A percentile compares a stretch with the other conserved stretches of the same genome.
Evolutionary conservation across 2,797 vertebrate genomes (phyloP).

Genomic region (Eulemur rubriventer): DNA sequence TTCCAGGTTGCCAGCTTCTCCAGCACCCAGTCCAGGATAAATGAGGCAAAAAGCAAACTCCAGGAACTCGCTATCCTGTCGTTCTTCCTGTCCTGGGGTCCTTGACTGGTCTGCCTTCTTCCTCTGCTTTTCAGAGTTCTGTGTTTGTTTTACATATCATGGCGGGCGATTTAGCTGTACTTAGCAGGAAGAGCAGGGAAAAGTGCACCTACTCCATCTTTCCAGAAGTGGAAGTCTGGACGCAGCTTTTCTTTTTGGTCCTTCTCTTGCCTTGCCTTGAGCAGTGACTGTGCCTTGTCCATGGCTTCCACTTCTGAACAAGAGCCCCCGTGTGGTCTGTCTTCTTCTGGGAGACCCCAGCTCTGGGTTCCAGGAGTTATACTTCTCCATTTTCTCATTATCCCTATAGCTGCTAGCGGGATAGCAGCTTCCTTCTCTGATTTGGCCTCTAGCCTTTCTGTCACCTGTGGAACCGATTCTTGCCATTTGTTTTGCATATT

Average conservation of each 20-base stretch:
- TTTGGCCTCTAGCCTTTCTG: neutral
- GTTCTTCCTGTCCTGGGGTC: accelerated
- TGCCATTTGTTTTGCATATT: neutral
- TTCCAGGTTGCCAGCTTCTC: no score
- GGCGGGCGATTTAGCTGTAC: neutral
- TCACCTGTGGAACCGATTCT: neutral
- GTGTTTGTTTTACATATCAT: neutral
- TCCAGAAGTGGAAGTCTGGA: neutral
- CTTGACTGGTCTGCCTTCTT: neutral
- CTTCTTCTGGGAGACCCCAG: no score
- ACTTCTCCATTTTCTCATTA: neutral
- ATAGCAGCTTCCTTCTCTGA: neutral
- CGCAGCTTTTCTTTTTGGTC: neutral
- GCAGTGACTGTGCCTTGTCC: neutral
- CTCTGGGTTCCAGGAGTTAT: neutral
- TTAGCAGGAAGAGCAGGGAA: neutral
- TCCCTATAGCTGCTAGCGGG: accelerated
- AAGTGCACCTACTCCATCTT: neutral
- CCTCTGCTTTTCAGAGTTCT: neutral
- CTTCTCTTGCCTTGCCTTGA: neutral
- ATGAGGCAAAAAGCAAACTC: neutral
- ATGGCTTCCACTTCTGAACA: neutral
- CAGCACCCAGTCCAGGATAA: neutral
- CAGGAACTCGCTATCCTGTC: neutral
- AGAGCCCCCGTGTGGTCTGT: neutral